Conservation (phyloP, 1,140 invertebrate species). For the Apis mellifera region Amel_HAv3.1 CM009945.2:6014501-6015000, state of each 20-base stretch:
- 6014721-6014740: conserved; percentile 36
- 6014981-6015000: no score
- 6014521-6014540: background rate
- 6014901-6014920: background rate
- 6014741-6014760: conserved; percentile 57
- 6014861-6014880: conserved; percentile 1
- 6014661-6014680: background rate
- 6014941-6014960: background rate
- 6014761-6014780: conserved; percentile 51
- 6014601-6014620: background rate
- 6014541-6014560: background rate
- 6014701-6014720: conserved; percentile 64
- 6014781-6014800: conserved; percentile 56
- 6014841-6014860: conserved; percentile 2
- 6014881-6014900: background rate
- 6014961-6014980: no score
- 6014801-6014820: conserved; percentile 43
- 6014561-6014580: background rate
- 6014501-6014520: background rate
- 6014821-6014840: conserved; percentile 42
- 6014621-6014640: conserved; percentile 31
- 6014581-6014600: background rate
- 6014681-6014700: conserved; percentile 33
- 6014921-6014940: background rate
- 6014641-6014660: conserved; percentile 41